phyloP scores from a whole-genome alignment of 2,888 invertebrate species.

The Gastrophysa polygoni region DNA sequence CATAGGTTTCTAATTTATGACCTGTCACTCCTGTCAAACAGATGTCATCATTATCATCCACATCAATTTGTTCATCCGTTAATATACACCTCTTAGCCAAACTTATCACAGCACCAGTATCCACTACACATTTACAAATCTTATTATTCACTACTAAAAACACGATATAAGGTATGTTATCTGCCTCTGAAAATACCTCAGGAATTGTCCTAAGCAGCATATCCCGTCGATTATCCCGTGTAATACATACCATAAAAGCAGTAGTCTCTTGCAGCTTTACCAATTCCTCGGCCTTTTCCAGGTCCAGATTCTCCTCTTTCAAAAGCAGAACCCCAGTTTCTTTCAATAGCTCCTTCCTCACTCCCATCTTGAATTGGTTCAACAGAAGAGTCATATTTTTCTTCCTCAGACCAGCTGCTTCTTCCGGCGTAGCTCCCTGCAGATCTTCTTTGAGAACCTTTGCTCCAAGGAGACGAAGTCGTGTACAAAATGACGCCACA shows the following conservation, averaged over 20 bases:
- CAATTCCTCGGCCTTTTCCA: background rate
- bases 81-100: background rate
- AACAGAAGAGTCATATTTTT: constrained; percentile 8
- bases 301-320: background rate
- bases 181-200: background rate
- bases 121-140: background rate
- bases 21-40: background rate
- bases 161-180: background rate
- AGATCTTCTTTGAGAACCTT: constrained; percentile 14
- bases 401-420: constrained; percentile 13
- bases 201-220: background rate
- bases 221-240: background rate
- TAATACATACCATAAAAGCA: background rate
- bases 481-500: constrained; percentile 14
- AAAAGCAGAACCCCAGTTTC: background rate
- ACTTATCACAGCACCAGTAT: background rate
- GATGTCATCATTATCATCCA: background rate
- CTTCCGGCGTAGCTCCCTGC: background rate
- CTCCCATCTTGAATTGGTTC: constrained; percentile 22
- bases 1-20: background rate
- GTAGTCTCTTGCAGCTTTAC: background rate
- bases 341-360: constrained; percentile 7
- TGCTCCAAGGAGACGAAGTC: constrained; percentile 8
- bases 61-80: background rate
- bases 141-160: background rate